A percentile compares a stretch with the other conserved stretches of the same genome.
phyloP scores from a whole-genome alignment of 2,113 vertebrate species.

The Saimiri boliviensis region DNA sequence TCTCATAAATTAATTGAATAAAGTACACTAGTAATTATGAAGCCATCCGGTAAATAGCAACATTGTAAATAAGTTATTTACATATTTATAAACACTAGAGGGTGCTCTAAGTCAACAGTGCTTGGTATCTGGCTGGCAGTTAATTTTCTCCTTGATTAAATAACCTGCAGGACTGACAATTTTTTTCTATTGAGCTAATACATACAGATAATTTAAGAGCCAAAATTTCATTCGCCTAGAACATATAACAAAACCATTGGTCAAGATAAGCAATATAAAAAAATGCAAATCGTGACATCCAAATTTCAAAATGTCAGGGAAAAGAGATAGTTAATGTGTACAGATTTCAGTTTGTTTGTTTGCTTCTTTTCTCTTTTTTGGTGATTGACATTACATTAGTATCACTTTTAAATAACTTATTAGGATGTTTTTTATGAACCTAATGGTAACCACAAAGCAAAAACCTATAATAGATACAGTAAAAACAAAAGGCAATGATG shows the following conservation, averaged over 20 bases:
- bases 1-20: constrained; percentile 14
- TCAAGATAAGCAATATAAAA: too few relatives aligned
- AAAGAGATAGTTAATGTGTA: too few relatives aligned
- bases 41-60: neutral
- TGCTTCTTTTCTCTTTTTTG: too few relatives aligned
- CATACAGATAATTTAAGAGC: neutral
- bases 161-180: neutral
- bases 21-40: neutral
- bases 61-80: neutral
- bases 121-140: neutral
- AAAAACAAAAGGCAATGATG: neutral
- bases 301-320: too few relatives aligned
- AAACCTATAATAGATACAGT: neutral
- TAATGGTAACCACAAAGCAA: neutral
- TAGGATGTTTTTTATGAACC: neutral
- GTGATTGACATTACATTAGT: too few relatives aligned
- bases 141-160: constrained; percentile 40
- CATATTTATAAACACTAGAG: constrained; percentile 64
- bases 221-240: neutral
- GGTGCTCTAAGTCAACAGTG: constrained; percentile 60
- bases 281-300: too few relatives aligned
- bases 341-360: too few relatives aligned
- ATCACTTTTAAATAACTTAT: neutral
- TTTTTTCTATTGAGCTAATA: constrained; percentile 34
- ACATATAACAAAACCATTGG: neutral